A percentile compares a stretch with the other conserved stretches of the same genome.
These are phyloP conservation scores for Caenorhabditis latens DNA, from an alignment of 1,140 invertebrate species.

Conservation along the genomic window DNA sequence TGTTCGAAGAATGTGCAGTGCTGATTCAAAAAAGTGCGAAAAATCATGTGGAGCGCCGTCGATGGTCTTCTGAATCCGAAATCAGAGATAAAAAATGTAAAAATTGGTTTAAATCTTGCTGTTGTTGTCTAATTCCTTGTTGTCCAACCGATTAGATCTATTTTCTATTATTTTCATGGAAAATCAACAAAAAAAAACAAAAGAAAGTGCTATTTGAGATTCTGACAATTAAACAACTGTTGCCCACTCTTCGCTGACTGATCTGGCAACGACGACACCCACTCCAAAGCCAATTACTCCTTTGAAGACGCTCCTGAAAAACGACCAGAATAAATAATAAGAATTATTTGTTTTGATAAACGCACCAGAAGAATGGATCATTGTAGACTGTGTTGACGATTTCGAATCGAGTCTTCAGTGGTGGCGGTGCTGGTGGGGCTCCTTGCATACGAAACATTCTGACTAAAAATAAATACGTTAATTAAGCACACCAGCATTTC, in stretches of 20 bases:
- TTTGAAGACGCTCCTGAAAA: conserved; percentile 62
- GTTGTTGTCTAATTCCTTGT: conserved; percentile 18
- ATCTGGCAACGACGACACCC: conserved; percentile 60
- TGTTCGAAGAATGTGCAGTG: conserved; percentile 25
- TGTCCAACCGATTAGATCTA: not conserved
- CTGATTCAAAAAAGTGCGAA: conserved; percentile 29
- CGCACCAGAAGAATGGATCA: conserved; percentile 64
- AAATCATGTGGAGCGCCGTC: not conserved
- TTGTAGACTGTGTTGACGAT: conserved; percentile 65
- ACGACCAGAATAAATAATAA: not conserved
- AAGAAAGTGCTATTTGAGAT: conserved; percentile 3
- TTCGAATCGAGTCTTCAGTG: conserved; percentile 47
- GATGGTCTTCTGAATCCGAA: conserved; percentile 43
- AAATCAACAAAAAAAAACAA: conserved; percentile 43
- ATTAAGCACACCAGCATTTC: too few species aligned
- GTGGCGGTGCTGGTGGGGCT: conserved; percentile 49
- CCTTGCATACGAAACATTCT: conserved; percentile 63
- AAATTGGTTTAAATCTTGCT: conserved; percentile 44
- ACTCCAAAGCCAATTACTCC: conserved; percentile 59
- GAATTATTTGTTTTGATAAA: not conserved
- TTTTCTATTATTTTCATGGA: not conserved
- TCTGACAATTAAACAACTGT: conserved; percentile 27
- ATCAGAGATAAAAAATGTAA: conserved; percentile 53
- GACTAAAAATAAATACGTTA: not conserved
- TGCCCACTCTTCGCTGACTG: conserved; percentile 61